Conservation (phyloP, 2,888 invertebrate genomes). For the Melanostoma mellinum region DNA sequence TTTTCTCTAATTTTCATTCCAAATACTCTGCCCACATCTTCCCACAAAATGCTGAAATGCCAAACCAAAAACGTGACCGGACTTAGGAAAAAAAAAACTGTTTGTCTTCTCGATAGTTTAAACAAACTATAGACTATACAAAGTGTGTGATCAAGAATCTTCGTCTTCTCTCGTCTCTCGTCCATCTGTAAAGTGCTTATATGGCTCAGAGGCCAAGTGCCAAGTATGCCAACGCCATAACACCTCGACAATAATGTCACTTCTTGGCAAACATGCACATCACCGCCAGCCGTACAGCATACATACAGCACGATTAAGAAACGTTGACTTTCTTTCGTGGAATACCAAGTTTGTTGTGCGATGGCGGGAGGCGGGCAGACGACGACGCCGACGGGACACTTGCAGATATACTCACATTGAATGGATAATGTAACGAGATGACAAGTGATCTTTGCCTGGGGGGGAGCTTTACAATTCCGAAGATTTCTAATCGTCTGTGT, state of each 20-base stretch:
- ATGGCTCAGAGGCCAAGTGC: constrained; percentile 43
- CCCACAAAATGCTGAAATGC: constrained; percentile 11
- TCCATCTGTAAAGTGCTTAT: constrained; percentile 37
- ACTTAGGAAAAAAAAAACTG: constrained; percentile 19
- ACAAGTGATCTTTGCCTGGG: constrained; percentile 58
- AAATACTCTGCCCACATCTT: neutral
- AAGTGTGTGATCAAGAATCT: constrained; percentile 44
- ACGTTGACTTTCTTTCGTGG: constrained; percentile 68
- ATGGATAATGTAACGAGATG: constrained; percentile 69
- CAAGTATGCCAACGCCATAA: constrained; percentile 66
- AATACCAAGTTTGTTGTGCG: constrained; percentile 50
- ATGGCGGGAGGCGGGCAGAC: constrained; percentile 4
- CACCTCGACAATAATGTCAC: constrained; percentile 67
- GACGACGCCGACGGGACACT: constrained; percentile 20
- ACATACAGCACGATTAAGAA: constrained; percentile 40
- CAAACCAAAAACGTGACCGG: constrained; percentile 52
- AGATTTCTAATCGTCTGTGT: constrained; percentile 62
- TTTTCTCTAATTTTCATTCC: constrained; percentile 14
- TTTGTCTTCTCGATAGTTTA: constrained; percentile 22
- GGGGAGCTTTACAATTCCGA: constrained; percentile 39
- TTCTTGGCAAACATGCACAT: constrained; percentile 48
- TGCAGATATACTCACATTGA: constrained; percentile 47
- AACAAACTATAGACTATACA: constrained; percentile 29
- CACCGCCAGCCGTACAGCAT: constrained; percentile 1
- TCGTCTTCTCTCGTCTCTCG: constrained; percentile 11